Evolutionary conservation across 2,797 vertebrate genomes (phyloP).

Genomic region (Mormyrus proboscirostris): DNA sequence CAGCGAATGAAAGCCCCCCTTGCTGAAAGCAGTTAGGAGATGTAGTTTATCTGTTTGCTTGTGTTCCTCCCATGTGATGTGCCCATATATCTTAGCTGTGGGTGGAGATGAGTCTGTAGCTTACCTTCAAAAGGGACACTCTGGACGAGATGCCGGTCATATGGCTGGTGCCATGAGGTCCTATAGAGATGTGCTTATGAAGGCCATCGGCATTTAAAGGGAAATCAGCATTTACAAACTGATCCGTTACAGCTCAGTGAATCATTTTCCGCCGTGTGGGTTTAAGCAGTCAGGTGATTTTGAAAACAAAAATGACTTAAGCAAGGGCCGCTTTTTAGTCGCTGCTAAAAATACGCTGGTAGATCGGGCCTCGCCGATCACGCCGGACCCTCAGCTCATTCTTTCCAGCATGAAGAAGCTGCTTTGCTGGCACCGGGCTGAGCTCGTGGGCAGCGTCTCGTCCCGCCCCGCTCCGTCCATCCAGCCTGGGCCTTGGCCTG

Average conservation of each 20-base stretch:
- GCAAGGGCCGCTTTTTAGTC: background rate
- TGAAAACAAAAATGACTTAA: background rate
- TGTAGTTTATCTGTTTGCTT: background rate
- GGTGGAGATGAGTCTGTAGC: background rate
- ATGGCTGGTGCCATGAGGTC: background rate
- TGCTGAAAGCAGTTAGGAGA: background rate
- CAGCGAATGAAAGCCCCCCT: background rate
- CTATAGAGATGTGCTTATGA: background rate
- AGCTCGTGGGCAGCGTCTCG: background rate
- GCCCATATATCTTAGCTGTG: background rate
- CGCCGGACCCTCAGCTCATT: background rate
- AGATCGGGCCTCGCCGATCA: background rate
- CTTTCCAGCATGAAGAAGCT: constrained; percentile 36
- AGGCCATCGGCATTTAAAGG: background rate
- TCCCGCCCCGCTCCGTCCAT: background rate
- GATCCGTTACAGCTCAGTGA: background rate
- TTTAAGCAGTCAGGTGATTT: background rate
- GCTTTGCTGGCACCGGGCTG: constrained; percentile 35
- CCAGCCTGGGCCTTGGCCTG: background rate
- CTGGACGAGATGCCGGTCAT: background rate
- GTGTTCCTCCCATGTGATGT: background rate
- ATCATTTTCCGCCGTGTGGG: background rate
- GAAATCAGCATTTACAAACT: background rate
- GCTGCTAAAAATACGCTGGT: background rate
- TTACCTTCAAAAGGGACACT: background rate